These are phyloP conservation scores for Thamnaconus septentrionalis DNA, from an alignment of 2,113 vertebrate genomes.

Conservation along the genomic window DNA sequence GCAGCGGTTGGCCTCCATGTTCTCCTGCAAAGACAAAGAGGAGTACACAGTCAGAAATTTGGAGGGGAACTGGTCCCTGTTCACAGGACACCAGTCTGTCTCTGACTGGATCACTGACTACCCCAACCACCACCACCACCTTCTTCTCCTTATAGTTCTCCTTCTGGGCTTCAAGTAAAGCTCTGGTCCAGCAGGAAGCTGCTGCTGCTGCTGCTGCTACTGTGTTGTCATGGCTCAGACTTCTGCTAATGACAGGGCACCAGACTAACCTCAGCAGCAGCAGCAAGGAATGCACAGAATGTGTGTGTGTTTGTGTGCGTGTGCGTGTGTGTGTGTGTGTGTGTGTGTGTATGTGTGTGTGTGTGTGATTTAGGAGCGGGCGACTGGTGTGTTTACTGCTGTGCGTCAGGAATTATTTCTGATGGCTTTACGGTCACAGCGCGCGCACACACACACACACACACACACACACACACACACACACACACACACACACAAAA, in stretches of 20 bases:
- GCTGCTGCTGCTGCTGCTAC: conserved; percentile 28
- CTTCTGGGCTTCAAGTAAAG: conserved; percentile 34
- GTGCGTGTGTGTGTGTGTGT: conserved; percentile 53
- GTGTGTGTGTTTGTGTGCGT: conserved; percentile 61
- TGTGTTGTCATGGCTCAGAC: conserved; percentile 60
- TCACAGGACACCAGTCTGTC: no score
- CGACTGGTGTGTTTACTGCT: conserved; percentile 43
- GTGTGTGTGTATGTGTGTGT: conserved; percentile 45
- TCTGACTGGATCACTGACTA: not conserved
- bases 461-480: no score
- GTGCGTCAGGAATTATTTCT: conserved; percentile 43
- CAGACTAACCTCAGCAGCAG: conserved; percentile 48
- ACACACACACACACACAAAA: no score
- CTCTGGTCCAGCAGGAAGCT: conserved; percentile 1
- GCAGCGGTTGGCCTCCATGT: conserved; percentile 89
- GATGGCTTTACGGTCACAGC: conserved; percentile 31
- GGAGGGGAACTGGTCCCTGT: no score
- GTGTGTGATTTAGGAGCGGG: conserved; percentile 44
- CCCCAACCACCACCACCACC: no score
- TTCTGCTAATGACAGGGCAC: conserved; percentile 62
- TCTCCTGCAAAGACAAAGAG: conserved; percentile 75
- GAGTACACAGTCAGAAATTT: conserved; percentile 11
- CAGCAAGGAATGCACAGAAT: conserved; percentile 62
- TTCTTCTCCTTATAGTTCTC: not conserved
- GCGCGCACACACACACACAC: no score